These are phyloP conservation scores for Callipepla squamata DNA, from an alignment of 2,113 vertebrate species.

Conservation along the genomic window DNA sequence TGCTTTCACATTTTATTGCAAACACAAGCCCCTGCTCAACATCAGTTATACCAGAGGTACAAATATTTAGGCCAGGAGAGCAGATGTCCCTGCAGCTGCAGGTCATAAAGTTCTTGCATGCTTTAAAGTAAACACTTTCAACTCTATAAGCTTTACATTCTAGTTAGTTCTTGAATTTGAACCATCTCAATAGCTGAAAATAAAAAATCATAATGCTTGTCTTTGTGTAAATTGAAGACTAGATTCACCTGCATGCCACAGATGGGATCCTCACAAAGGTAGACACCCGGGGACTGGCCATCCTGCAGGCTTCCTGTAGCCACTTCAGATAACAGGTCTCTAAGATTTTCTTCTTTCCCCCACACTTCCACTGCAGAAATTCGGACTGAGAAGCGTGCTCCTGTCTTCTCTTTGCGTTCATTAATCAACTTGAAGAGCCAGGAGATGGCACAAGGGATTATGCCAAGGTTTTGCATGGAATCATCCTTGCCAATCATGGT, in stretches of 20 bases:
- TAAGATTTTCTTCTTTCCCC: constrained; percentile 97
- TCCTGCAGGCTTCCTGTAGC: constrained; percentile 96
- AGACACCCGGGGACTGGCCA: constrained; percentile 97
- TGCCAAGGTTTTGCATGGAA: constrained; percentile 94
- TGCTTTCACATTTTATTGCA: constrained; percentile 56
- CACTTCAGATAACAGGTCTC: constrained; percentile 94
- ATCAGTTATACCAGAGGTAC: constrained; percentile 73
- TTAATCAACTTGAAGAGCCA: constrained; percentile 98
- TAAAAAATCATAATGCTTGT: neutral
- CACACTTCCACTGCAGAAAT: constrained; percentile 98
- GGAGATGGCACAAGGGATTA: constrained; percentile 98
- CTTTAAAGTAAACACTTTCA: constrained; percentile 71
- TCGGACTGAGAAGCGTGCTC: constrained; percentile 96
- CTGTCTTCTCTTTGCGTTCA: constrained; percentile 96
- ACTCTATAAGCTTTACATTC: constrained; percentile 28
- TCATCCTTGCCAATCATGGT: constrained; percentile 98
- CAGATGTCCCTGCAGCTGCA: constrained; percentile 76
- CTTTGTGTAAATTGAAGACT: constrained; percentile 1
- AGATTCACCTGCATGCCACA: constrained; percentile 96
- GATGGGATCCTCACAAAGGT: constrained; percentile 97
- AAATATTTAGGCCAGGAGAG: constrained; percentile 77
- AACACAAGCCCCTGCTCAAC: constrained; percentile 63
- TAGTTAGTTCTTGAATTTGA: constrained; percentile 22
- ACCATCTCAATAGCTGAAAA: neutral
- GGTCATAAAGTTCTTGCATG: constrained; percentile 62